Percentiles rank a stretch among this genome's conserved stretches.
These are phyloP conservation scores for Philonicus albiceps DNA, from an alignment of 2,888 invertebrate genomes.

Conservation along the genomic window DNA sequence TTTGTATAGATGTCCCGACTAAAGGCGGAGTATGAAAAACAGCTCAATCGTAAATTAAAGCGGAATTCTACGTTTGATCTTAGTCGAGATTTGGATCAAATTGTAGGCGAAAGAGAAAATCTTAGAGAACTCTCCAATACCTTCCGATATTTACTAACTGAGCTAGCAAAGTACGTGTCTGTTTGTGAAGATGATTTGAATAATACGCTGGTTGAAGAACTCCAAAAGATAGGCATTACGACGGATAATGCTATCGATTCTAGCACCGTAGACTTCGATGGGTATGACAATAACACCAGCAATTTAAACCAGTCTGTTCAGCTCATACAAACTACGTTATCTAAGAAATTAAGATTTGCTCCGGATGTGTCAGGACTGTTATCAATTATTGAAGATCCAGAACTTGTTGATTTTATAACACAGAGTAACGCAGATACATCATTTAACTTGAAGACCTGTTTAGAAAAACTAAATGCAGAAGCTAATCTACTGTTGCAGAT, in stretches of 20 bases:
- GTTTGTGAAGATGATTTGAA: conserved; percentile 82
- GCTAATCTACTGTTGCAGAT: conserved; percentile 74
- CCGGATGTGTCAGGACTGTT: conserved; percentile 72
- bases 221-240: conserved; percentile 35
- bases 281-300: conserved; percentile 54
- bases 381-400: conserved; percentile 70
- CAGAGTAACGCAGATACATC: conserved; percentile 60
- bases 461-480: conserved; percentile 73
- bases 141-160: conserved; percentile 72
- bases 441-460: conserved; percentile 73
- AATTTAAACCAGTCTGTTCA: conserved; percentile 51
- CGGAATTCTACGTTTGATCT: conserved; percentile 62
- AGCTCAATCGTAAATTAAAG: conserved; percentile 61
- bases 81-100: conserved; percentile 59
- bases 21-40: conserved; percentile 62
- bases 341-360: conserved; percentile 69
- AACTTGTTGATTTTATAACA: conserved; percentile 67
- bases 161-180: conserved; percentile 77
- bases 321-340: conserved; percentile 52
- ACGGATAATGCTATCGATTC: not conserved
- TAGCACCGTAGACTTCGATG: conserved; percentile 52
- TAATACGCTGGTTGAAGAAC: conserved; percentile 73
- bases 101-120: conserved; percentile 67
- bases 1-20: conserved; percentile 60
- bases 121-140: conserved; percentile 72